phyloP scores from a whole-genome alignment of 1,140 invertebrate species.

The Diorhabda carinulata region DNA sequence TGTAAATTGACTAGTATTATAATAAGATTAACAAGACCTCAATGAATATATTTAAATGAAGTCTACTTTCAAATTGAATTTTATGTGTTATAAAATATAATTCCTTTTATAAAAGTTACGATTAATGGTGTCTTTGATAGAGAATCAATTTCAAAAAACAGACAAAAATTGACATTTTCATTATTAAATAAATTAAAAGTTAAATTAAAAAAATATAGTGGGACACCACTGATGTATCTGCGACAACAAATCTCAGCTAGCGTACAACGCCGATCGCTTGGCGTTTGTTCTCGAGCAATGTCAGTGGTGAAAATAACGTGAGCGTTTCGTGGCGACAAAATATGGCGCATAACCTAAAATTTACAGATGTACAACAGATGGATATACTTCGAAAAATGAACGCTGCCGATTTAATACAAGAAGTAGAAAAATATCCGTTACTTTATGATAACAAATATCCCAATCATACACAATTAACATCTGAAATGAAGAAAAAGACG shows the following conservation, averaged over 20 bases:
- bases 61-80: too few species aligned
- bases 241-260: background rate
- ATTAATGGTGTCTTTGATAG: too few species aligned
- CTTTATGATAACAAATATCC: constrained; percentile 27
- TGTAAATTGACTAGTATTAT: too few species aligned
- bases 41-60: too few species aligned
- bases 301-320: constrained; percentile 6
- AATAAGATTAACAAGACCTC: too few species aligned
- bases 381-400: constrained; percentile 21
- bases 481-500: constrained; percentile 21
- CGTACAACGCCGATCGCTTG: constrained; percentile 5
- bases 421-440: constrained; percentile 34
- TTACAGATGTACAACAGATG: background rate
- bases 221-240: background rate
- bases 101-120: too few species aligned
- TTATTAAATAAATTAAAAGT: too few species aligned
- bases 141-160: too few species aligned
- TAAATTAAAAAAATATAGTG: too few species aligned
- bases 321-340: constrained; percentile 4
- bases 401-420: constrained; percentile 27
- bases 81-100: too few species aligned
- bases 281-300: constrained; percentile 5
- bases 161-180: too few species aligned
- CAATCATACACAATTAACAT: background rate
- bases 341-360: background rate